Conservation (phyloP, 2,797 vertebrate species). For the Bradypodion pumilum region DNA sequence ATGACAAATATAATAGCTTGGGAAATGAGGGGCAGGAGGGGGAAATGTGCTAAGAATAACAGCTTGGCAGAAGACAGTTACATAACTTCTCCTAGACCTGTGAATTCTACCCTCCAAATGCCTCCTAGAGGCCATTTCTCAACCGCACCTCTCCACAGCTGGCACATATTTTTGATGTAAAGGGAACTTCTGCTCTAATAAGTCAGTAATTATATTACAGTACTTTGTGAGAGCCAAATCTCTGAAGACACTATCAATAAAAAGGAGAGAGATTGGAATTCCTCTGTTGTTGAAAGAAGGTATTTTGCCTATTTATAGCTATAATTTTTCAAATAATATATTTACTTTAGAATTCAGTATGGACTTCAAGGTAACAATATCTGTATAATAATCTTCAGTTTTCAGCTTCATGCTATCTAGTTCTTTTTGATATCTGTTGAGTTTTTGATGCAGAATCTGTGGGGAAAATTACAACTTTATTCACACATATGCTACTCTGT, state of each 20-base stretch:
- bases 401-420: constrained; percentile 74
- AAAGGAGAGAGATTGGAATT: background rate
- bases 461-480: constrained; percentile 5
- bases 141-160: background rate
- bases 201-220: background rate
- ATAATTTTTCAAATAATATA: constrained; percentile 35
- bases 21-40: background rate
- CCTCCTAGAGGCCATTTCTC: background rate
- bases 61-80: background rate
- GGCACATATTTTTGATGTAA: background rate
- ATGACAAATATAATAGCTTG: background rate
- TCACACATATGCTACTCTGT: background rate
- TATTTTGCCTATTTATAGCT: background rate
- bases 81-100: background rate
- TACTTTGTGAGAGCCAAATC: background rate
- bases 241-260: background rate
- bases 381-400: constrained; percentile 71
- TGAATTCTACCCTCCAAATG: background rate
- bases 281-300: background rate
- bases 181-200: background rate
- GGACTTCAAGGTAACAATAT: constrained; percentile 73
- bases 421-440: constrained; percentile 71
- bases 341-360: constrained; percentile 75
- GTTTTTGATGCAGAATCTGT: constrained; percentile 73
- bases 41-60: background rate